Conservation (phyloP, 30 jellyfish, hydroid and myxozoan species). For the Chrysaora quinquecirrha region DNA sequence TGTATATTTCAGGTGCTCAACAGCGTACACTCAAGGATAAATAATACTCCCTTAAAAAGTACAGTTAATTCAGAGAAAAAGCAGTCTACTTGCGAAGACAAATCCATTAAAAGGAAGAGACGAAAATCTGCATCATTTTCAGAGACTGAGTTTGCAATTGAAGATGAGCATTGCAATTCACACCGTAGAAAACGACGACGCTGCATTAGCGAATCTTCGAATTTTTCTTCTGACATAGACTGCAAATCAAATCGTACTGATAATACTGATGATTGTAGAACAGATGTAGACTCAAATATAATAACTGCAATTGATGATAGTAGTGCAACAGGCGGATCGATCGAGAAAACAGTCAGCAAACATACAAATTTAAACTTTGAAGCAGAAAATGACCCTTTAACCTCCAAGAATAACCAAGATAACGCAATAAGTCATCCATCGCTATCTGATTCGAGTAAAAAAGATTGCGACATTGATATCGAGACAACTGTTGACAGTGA, state of each 20-base stretch:
- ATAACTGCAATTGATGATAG: not conserved
- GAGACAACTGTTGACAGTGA: not conserved
- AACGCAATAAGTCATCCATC: too few relatives aligned
- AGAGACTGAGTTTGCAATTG: not conserved
- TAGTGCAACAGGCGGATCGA: too few relatives aligned
- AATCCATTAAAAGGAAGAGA: not conserved
- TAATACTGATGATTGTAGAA: not conserved
- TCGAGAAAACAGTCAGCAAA: too few relatives aligned
- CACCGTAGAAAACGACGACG: not conserved
- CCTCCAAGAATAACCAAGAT: too few relatives aligned
- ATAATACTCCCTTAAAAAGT: not conserved
- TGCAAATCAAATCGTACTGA: not conserved
- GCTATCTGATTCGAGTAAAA: not conserved
- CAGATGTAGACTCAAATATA: not conserved
- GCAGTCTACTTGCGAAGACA: not conserved
- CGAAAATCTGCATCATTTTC: not conserved
- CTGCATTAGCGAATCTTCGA: not conserved
- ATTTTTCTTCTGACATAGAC: not conserved
- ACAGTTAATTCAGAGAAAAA: not conserved
- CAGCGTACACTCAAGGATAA: not conserved
- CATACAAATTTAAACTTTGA: too few relatives aligned
- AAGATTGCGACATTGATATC: not conserved
- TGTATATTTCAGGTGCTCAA: slow-evolving; percentile 18
- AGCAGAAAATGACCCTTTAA: too few relatives aligned
- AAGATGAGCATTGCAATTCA: not conserved